Percentiles rank a stretch among this genome's conserved stretches.
phyloP scores from a whole-genome alignment of 2,797 vertebrate genomes.

The Fistularia tabacaria region DNA sequence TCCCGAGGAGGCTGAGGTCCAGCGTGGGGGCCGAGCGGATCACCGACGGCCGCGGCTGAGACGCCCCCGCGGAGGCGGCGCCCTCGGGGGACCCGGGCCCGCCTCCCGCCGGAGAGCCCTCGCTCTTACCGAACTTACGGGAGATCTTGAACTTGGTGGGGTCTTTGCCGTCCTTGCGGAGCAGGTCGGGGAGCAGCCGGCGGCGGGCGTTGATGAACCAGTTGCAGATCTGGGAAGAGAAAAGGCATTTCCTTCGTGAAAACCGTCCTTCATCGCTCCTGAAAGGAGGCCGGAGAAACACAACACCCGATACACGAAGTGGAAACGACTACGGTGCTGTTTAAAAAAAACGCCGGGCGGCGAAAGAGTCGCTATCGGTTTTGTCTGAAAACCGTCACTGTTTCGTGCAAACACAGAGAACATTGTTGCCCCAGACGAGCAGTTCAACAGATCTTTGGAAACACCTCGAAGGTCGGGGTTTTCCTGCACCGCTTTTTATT shows the following conservation, averaged over 20 bases:
- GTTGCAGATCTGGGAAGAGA: conserved; percentile 86
- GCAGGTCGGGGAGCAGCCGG: conserved; percentile 89
- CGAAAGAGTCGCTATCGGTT: too few species aligned
- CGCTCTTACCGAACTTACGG: conserved; percentile 80
- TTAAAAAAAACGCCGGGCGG: too few species aligned
- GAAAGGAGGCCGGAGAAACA: conserved; percentile 66
- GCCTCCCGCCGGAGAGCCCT: conserved; percentile 47
- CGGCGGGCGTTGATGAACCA: conserved; percentile 98
- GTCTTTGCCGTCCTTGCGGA: conserved; percentile 93
- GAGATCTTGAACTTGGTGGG: conserved; percentile 94
- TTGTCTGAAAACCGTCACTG: too few species aligned
- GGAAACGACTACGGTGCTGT: too few species aligned
- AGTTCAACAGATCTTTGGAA: too few species aligned
- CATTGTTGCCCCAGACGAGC: too few species aligned
- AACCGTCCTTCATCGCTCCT: too few species aligned
- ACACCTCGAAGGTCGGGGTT: too few species aligned
- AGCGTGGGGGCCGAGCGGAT: conserved; percentile 77
- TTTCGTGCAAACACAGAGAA: too few species aligned
- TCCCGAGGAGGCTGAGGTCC: conserved; percentile 81
- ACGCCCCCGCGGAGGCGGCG: conserved; percentile 26
- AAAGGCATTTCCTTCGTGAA: too few species aligned
- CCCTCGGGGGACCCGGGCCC: conserved; percentile 62
- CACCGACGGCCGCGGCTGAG: conserved; percentile 60
- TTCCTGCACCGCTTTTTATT: too few species aligned
- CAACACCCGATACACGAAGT: conserved; percentile 19